Conservation (phyloP, 2,888 invertebrate species). For the Pachliopta kotzebuea region DNA sequence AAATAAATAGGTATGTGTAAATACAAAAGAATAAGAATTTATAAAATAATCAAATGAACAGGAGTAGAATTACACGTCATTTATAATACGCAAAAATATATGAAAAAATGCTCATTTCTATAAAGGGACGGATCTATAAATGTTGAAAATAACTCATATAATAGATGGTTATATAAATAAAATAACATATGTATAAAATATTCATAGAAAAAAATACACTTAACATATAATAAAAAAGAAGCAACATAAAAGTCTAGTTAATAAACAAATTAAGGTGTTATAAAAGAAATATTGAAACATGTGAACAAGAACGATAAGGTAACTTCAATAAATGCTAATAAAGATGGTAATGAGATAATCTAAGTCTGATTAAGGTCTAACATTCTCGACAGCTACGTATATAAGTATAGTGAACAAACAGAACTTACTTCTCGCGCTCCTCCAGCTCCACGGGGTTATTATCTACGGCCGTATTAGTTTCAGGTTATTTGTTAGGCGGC, state of each 20-base stretch:
- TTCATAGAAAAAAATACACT: too few species aligned
- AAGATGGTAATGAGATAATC: background rate
- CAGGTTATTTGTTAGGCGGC: slow-evolving; percentile 74
- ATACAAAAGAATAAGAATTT: background rate
- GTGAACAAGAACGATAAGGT: slow-evolving; percentile 1
- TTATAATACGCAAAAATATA: background rate
- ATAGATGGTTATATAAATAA: too few species aligned
- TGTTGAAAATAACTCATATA: too few species aligned
- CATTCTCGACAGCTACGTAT: slow-evolving; percentile 26
- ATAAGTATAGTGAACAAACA: slow-evolving; percentile 25
- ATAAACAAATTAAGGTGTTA: background rate
- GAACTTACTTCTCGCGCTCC: slow-evolving; percentile 92
- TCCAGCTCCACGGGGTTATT: slow-evolving; percentile 90
- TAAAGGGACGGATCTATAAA: too few species aligned
- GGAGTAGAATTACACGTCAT: background rate
- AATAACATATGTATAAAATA: too few species aligned
- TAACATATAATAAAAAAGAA: too few species aligned
- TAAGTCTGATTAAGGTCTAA: slow-evolving; percentile 13
- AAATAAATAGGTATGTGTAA: background rate
- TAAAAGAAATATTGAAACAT: background rate
- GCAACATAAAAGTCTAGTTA: too few species aligned
- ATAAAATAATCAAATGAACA: background rate
- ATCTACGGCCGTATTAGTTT: slow-evolving; percentile 78
- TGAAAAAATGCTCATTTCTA: too few species aligned
- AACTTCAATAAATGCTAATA: slow-evolving; percentile 3